phyloP scores from a whole-genome alignment of 2,888 invertebrate species.

The Campopleginae sp. region DNA sequence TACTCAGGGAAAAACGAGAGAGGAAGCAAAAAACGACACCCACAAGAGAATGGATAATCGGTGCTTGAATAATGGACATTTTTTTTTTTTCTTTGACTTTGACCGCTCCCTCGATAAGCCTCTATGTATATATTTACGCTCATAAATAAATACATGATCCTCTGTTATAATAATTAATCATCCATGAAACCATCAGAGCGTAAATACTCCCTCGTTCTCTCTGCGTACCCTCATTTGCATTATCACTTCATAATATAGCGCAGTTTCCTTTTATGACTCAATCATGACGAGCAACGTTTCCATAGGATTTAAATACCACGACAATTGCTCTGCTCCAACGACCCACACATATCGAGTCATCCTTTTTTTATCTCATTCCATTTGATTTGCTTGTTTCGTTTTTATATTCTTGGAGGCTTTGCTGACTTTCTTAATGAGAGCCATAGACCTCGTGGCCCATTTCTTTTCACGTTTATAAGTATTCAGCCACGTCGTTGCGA shows the following conservation, averaged over 20 bases:
- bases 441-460: background rate
- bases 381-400: background rate
- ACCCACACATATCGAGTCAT: background rate
- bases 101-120: background rate
- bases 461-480: background rate
- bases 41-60: slow-evolving; percentile 26
- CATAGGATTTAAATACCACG: background rate
- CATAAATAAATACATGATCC: slow-evolving; percentile 3
- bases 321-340: background rate
- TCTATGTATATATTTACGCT: background rate
- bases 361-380: background rate
- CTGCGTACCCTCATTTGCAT: background rate
- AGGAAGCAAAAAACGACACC: background rate
- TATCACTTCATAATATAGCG: slow-evolving; percentile 3
- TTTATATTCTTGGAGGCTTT: background rate
- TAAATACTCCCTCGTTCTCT: background rate
- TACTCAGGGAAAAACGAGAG: background rate
- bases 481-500: background rate
- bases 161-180: slow-evolving; percentile 50
- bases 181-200: background rate
- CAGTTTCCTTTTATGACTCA: slow-evolving; percentile 17
- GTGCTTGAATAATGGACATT: slow-evolving; percentile 26
- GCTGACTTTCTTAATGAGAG: background rate
- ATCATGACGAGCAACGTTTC: slow-evolving; percentile 13
- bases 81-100: slow-evolving; percentile 23